phyloP scores from a whole-genome alignment of 2,888 invertebrate genomes.

The Pemphredon lugubris region DNA sequence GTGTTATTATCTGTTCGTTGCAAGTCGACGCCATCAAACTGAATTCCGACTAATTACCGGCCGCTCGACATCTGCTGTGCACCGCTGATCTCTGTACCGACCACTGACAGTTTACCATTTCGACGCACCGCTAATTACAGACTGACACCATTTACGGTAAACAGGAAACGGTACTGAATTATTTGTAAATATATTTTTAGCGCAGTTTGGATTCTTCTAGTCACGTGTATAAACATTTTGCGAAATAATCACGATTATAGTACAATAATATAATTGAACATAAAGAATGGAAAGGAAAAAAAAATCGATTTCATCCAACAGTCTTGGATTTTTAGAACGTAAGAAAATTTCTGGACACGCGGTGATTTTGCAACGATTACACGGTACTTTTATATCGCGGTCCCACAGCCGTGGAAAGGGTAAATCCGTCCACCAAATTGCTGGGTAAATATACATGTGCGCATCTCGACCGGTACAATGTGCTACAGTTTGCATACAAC shows the following conservation, averaged over 20 bases:
- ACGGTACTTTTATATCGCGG: constrained; percentile 3
- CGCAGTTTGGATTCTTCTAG: no score
- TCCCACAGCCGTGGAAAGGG: constrained; percentile 30
- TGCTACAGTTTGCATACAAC: constrained; percentile 72
- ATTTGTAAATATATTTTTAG: no score
- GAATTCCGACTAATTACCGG: constrained; percentile 66
- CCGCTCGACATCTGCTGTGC: constrained; percentile 65
- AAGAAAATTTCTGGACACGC: neutral
- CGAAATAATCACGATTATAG: no score
- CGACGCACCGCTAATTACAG: constrained; percentile 1
- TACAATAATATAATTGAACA: no score
- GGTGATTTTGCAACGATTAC: constrained; percentile 29
- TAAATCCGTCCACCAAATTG: constrained; percentile 47
- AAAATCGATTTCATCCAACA: no score
- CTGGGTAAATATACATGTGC: constrained; percentile 63
- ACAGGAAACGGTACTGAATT: no score
- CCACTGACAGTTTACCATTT: no score
- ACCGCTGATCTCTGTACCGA: no score
- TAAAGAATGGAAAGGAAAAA: no score
- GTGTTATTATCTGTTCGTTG: no score
- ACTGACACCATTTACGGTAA: neutral
- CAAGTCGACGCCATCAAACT: constrained; percentile 65
- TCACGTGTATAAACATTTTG: no score
- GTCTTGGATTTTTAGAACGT: no score
- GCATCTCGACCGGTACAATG: constrained; percentile 40